A percentile compares a stretch with the other conserved stretches of the same genome.
phyloP scores from a whole-genome alignment of 2,888 invertebrate species.

The Cephus pulcher region DNA sequence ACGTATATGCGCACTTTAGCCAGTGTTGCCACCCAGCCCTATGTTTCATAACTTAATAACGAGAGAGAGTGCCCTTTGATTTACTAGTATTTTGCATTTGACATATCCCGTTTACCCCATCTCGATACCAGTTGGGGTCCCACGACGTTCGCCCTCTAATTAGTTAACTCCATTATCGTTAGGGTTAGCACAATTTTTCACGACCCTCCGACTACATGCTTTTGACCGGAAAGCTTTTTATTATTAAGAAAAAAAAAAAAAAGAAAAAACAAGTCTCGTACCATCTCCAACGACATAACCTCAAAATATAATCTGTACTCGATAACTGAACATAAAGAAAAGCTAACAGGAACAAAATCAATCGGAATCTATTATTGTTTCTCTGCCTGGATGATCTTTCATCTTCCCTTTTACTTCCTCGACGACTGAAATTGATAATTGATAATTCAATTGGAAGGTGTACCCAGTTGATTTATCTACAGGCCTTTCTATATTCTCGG shows the following conservation, averaged over 20 bases:
- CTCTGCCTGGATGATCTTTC: conserved; percentile 37
- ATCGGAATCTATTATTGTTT: conserved; percentile 19
- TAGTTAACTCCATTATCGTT: conserved; percentile 1
- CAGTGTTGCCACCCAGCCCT: neutral
- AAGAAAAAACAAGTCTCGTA: neutral
- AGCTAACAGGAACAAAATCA: neutral
- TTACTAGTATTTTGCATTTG: conserved; percentile 33
- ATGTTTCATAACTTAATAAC: conserved; percentile 44
- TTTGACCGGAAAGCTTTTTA: too few species aligned
- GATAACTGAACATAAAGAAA: neutral
- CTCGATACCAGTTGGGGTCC: conserved; percentile 2
- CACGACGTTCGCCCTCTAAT: neutral
- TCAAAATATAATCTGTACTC: neutral
- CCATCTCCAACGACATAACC: neutral
- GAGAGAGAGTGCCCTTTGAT: conserved; percentile 34
- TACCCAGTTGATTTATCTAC: conserved; percentile 54
- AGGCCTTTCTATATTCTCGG: conserved; percentile 40
- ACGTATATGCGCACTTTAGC: conserved; percentile 14
- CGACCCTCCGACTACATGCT: neutral
- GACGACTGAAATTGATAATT: conserved; percentile 31
- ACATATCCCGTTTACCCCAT: conserved; percentile 10
- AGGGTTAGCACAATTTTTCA: conserved; percentile 2
- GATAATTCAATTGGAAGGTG: conserved; percentile 51
- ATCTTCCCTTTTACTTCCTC: conserved; percentile 28
- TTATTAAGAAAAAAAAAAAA: too few species aligned